Conservation (phyloP, 2,113 vertebrate species). For the Verasper variegatus region DNA sequence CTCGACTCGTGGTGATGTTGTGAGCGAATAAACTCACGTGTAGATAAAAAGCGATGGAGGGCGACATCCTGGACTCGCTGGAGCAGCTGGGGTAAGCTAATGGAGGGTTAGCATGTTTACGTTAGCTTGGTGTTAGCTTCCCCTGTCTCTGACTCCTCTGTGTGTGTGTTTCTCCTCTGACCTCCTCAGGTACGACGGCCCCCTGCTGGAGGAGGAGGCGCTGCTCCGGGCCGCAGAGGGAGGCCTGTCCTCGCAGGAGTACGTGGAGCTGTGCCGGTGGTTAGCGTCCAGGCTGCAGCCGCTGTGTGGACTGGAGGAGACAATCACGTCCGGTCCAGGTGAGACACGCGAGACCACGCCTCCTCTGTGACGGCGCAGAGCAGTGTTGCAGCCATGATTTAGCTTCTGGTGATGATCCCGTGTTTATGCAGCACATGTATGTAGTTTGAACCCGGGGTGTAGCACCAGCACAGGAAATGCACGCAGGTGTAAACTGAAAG, state of each 20-base stretch:
- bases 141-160: not conserved
- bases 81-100: slow-evolving; percentile 79
- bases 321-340: slow-evolving; percentile 82
- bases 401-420: no score
- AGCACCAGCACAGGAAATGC: no score
- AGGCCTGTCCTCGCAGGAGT: slow-evolving; percentile 89
- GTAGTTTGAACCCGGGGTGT: no score
- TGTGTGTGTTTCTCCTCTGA: not conserved
- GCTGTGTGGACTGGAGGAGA: slow-evolving; percentile 88
- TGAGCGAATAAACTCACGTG: not conserved
- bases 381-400: no score
- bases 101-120: not conserved
- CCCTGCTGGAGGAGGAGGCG: slow-evolving; percentile 86
- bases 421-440: no score
- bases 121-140: not conserved
- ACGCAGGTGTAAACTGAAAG: no score
- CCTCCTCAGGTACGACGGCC: slow-evolving; percentile 86
- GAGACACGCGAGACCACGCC: not conserved
- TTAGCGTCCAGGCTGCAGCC: slow-evolving; percentile 86
- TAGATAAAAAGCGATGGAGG: slow-evolving; percentile 63
- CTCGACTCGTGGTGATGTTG: not conserved
- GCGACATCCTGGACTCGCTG: slow-evolving; percentile 77
- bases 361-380: no score
- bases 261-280: slow-evolving; percentile 90
- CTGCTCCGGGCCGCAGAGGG: slow-evolving; percentile 84